phyloP scores from a whole-genome alignment of 2,113 vertebrate species.

The Gymnarchus niloticus region DNA sequence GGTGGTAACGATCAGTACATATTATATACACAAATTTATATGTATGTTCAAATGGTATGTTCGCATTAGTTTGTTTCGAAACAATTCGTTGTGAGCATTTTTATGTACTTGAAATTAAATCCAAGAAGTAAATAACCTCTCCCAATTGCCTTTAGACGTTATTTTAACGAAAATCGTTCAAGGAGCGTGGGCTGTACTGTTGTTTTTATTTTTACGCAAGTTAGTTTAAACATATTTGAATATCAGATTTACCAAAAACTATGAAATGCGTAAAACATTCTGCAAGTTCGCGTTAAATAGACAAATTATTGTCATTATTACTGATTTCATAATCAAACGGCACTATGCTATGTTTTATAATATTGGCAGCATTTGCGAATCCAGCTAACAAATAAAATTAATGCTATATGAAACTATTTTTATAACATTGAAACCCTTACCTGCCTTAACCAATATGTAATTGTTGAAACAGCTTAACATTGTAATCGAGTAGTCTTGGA shows the following conservation, averaged over 20 bases:
- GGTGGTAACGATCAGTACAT: background rate
- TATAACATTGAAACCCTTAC: no score
- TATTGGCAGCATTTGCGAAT: background rate
- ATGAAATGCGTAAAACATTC: background rate
- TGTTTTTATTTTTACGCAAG: background rate
- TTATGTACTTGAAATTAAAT: background rate
- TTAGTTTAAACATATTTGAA: background rate
- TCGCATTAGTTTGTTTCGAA: background rate
- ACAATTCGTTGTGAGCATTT: background rate
- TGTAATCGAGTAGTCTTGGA: background rate
- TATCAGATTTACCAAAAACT: background rate
- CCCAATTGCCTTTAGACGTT: background rate
- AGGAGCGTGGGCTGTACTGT: background rate
- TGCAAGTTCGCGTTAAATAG: background rate
- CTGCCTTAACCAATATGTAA: background rate
- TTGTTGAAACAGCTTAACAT: background rate
- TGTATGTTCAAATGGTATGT: background rate
- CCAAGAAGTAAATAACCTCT: background rate
- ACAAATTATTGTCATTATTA: background rate
- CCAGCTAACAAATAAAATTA: background rate
- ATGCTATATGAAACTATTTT: no score
- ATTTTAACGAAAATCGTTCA: background rate
- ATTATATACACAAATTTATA: background rate
- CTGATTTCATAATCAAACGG: background rate
- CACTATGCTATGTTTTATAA: background rate